Percentiles rank a stretch among this genome's conserved stretches.
phyloP scores from a whole-genome alignment of 2,888 invertebrate genomes.

The Oegoconia quadripuncta region DNA sequence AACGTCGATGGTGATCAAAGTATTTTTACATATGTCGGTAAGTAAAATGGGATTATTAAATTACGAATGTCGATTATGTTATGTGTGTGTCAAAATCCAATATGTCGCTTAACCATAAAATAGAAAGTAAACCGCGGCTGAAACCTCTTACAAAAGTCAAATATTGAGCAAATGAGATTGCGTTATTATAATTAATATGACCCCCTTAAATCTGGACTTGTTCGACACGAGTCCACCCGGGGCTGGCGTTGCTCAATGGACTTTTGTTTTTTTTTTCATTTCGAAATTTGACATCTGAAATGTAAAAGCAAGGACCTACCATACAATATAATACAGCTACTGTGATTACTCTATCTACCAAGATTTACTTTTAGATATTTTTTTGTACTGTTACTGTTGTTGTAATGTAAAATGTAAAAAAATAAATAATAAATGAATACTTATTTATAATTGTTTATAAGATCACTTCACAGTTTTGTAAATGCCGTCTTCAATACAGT shows the following conservation, averaged over 20 bases:
- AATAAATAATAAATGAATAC: too few species aligned
- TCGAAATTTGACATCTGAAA: conserved; percentile 11
- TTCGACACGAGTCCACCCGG: conserved; percentile 24
- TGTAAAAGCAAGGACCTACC: neutral
- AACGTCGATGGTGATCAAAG: conserved; percentile 61
- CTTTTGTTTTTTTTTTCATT: conserved; percentile 21
- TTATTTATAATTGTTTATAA: too few species aligned
- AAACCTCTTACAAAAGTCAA: conserved; percentile 25
- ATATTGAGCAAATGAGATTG: conserved; percentile 43
- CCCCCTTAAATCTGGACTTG: conserved; percentile 44
- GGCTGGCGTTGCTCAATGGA: conserved; percentile 34
- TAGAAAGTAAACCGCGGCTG: conserved; percentile 24
- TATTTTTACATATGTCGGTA: conserved; percentile 63
- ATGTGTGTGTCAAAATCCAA: neutral
- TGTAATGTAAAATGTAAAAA: too few species aligned
- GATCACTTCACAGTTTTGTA: too few species aligned
- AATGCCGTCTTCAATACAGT: too few species aligned
- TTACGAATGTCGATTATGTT: neutral
- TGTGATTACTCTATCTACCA: too few species aligned
- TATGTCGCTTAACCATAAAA: conserved; percentile 2
- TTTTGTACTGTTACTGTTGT: too few species aligned
- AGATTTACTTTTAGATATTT: too few species aligned
- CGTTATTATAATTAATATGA: conserved; percentile 40
- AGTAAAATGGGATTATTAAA: conserved; percentile 23
- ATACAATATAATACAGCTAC: too few species aligned